phyloP scores from a whole-genome alignment of 2,113 vertebrate species.

The Lonchura striata region DNA sequence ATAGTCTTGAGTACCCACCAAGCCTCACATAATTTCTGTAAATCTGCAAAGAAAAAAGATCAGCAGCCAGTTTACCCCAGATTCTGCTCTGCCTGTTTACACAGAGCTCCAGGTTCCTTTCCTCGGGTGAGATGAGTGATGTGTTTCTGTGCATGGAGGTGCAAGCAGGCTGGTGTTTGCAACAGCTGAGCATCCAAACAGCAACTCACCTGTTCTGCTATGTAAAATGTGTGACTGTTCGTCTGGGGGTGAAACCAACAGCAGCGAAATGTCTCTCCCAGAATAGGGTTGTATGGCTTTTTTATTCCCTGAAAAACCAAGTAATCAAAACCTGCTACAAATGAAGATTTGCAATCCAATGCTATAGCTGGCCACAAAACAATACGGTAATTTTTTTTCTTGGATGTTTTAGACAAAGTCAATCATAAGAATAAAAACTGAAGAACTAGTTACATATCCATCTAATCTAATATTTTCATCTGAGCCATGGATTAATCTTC shows the following conservation, averaged over 20 bases:
- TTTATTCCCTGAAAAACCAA: slow-evolving; percentile 85
- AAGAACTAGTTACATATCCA: background rate
- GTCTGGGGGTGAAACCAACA: slow-evolving; percentile 94
- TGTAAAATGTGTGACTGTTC: slow-evolving; percentile 93
- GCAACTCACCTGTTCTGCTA: slow-evolving; percentile 89
- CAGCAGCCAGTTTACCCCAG: background rate
- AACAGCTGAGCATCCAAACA: background rate
- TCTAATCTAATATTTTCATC: background rate
- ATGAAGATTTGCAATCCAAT: background rate
- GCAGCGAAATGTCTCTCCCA: slow-evolving; percentile 95
- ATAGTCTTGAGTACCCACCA: background rate
- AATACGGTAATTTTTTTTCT: background rate
- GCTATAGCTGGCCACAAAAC: background rate
- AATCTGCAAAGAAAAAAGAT: background rate
- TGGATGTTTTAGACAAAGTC: background rate
- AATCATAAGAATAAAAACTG: background rate
- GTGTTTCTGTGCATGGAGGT: background rate
- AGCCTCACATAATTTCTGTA: background rate
- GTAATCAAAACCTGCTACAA: background rate
- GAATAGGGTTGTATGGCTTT: slow-evolving; percentile 96
- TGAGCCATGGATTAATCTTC: background rate
- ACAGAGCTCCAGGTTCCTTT: background rate
- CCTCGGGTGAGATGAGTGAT: background rate
- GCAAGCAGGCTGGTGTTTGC: background rate
- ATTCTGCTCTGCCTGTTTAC: background rate